Evolutionary conservation across 2,888 invertebrate species (phyloP).

Genomic region (Eristalis tenax): DNA sequence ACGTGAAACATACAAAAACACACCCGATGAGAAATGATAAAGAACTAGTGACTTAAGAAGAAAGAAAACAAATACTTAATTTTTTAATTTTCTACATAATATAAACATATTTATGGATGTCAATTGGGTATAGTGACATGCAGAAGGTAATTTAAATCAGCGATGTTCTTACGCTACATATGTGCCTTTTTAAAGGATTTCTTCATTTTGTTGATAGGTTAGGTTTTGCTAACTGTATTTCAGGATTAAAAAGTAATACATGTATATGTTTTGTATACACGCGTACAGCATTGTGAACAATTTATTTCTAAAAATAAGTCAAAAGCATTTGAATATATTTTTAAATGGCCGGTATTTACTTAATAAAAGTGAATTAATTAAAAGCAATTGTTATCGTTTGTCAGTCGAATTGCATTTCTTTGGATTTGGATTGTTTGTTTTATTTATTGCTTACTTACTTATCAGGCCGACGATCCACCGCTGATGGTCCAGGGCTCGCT

Average conservation of each 20-base stretch:
- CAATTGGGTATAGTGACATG: not conserved
- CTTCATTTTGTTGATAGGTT: conserved; percentile 20
- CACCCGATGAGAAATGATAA: conserved; percentile 1
- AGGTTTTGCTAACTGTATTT: not conserved
- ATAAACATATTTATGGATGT: not conserved
- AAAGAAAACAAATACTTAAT: not conserved
- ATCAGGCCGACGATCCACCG: too few relatives aligned
- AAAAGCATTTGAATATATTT: not conserved
- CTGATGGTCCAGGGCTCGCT: too few relatives aligned
- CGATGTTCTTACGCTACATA: conserved; percentile 1
- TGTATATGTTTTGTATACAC: not conserved
- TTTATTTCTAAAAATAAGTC: not conserved
- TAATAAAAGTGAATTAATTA: not conserved
- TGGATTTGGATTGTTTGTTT: too few relatives aligned
- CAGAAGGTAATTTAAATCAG: conserved; percentile 3
- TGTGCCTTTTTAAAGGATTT: conserved; percentile 47
- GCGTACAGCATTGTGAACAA: not conserved
- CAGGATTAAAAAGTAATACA: not conserved
- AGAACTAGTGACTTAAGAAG: conserved; percentile 34
- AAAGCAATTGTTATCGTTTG: not conserved
- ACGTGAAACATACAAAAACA: conserved; percentile 74
- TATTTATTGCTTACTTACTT: too few relatives aligned
- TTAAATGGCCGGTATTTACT: not conserved
- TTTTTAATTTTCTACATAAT: not conserved
- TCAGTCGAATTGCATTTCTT: too few relatives aligned